Base-by-base conservation (phyloP, 2,888 invertebrate species). In the Salticus scenicus region DNA sequence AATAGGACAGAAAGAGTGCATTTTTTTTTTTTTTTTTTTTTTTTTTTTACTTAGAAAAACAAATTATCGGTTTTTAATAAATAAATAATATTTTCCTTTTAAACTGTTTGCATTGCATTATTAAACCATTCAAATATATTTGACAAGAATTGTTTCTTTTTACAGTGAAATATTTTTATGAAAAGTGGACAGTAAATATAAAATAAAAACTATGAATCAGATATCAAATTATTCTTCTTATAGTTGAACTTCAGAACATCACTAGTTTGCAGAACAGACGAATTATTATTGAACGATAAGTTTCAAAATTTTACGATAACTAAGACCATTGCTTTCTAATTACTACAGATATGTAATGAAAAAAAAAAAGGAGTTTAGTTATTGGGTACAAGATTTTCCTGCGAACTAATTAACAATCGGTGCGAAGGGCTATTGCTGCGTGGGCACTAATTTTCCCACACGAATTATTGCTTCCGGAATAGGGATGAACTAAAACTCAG, bases 321-420 rank as follows among this genome's bases (percentile, higher is more conserved):
- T 72, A 77, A 76, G 76, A 72, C 83, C 76, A 83, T 83, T 83
- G 83, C 75, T 83, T 57, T 77, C 77, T 83, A 83, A 83, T 83
- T 83, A 83, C 83, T 77, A 77, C 72, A 71, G 83, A 83, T 83
- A 77, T 77, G 51, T 73, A 76, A 73, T 67, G 73, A 71, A n/a
- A n/a, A 76, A 76, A 83, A 82, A 83, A 83, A 77, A 69, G 72
- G 73, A 77, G 83, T 33, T 74, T 70, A 70, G 70, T 83, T 83
- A 83, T 83, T 83, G 83, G 83, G 72, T 66, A 63, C 83, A 73
- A 70, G 70, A 82, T 82, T 72, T 72, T 51, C 73, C 83, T 72
- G 66, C 83, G 67, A 67, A 77, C 83, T 83, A 77, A 83, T 83
- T 83, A 83, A 72, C 83, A 77, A 83, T 66, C 82, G 63, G 66